Percentiles rank a stretch among this genome's conserved stretches.
These are phyloP conservation scores for Chromobotia macracanthus DNA, from an alignment of 2,797 vertebrate genomes.

Conservation along the genomic window DNA sequence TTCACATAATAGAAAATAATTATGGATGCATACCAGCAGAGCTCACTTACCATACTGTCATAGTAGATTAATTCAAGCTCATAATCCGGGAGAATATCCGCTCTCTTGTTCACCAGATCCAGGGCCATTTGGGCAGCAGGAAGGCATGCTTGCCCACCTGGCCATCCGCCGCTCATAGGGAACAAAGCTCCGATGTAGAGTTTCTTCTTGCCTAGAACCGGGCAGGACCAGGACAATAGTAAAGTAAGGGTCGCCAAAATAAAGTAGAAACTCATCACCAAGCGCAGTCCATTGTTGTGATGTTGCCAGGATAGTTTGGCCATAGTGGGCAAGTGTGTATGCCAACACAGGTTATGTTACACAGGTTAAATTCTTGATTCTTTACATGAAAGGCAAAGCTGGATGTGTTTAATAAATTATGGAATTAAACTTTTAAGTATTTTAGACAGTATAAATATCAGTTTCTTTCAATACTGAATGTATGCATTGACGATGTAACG, in stretches of 20 bases:
- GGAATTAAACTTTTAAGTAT: background rate
- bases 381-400: conserved; percentile 29
- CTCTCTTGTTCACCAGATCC: conserved; percentile 87
- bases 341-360: conserved; percentile 4
- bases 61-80: conserved; percentile 90
- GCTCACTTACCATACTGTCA: conserved; percentile 86
- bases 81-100: conserved; percentile 90
- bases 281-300: conserved; percentile 34
- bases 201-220: conserved; percentile 86
- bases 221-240: conserved; percentile 71
- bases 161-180: conserved; percentile 94
- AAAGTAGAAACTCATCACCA: conserved; percentile 51
- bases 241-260: conserved; percentile 64
- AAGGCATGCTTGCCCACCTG: conserved; percentile 90
- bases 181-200: conserved; percentile 93
- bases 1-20: conserved; percentile 27
- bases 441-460: background rate
- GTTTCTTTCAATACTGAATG: background rate
- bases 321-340: conserved; percentile 54
- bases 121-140: conserved; percentile 90
- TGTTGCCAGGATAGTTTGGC: conserved; percentile 42
- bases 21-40: conserved; percentile 9
- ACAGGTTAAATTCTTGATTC: background rate
- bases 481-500: no score
- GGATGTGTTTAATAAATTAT: background rate